Evolutionary conservation across 2,888 invertebrate species (phyloP).

Genomic region (Limenitis camilla): DNA sequence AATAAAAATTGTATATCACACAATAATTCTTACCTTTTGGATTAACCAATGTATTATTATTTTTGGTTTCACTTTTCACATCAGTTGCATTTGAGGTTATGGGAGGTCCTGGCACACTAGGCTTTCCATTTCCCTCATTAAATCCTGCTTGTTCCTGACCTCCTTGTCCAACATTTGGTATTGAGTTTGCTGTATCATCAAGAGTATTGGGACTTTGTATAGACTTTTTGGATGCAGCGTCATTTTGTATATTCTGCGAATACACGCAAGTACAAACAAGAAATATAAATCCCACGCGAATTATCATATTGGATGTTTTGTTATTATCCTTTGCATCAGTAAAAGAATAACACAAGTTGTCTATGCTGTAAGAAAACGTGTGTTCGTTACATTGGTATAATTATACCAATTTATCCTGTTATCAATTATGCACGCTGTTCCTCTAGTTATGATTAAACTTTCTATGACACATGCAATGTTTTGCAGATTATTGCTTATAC

Average conservation of each 20-base stretch:
- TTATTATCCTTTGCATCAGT: not conserved
- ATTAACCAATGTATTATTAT: not conserved
- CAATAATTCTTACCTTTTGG: slow-evolving; percentile 1
- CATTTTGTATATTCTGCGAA: too few relatives aligned
- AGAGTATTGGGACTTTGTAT: slow-evolving; percentile 1
- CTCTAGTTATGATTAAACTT: not conserved
- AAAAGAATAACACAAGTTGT: not conserved
- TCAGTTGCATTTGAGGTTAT: slow-evolving; percentile 16
- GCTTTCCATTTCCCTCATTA: not conserved
- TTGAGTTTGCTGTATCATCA: not conserved
- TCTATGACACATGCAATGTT: not conserved
- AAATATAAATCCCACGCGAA: slow-evolving; percentile 12
- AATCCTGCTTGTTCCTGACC: not conserved
- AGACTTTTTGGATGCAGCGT: not conserved
- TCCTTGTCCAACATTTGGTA: not conserved
- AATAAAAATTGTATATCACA: too few relatives aligned
- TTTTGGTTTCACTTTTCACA: slow-evolving; percentile 7
- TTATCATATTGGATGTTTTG: slow-evolving; percentile 19
- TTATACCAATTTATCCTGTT: slow-evolving; percentile 7
- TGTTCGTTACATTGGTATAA: slow-evolving; percentile 6
- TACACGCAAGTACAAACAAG: too few relatives aligned
- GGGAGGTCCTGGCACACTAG: slow-evolving; percentile 1
- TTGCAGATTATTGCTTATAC: too few relatives aligned
- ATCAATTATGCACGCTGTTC: not conserved
- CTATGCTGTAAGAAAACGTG: too few relatives aligned